These are phyloP conservation scores for Parazoanthus atlanticus DNA, from an alignment of 92 coral and sea anemone species.

Conservation along the genomic window DNA sequence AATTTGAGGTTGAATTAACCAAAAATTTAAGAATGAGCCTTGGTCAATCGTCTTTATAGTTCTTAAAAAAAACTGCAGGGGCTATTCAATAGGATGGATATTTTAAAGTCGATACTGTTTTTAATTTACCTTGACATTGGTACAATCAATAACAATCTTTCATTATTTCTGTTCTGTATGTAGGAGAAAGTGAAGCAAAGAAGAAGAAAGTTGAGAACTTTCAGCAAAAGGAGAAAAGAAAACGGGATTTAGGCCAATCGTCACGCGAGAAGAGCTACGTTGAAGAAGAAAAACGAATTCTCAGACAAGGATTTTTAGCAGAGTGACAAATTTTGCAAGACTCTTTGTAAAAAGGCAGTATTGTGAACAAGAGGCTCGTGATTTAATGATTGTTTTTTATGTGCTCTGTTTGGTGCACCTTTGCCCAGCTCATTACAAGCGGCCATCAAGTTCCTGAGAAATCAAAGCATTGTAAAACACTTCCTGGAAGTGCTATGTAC, in stretches of 20 bases:
- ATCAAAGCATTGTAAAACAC: background rate
- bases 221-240: constrained; percentile 69
- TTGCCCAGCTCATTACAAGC: no score
- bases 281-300: constrained; percentile 68
- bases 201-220: constrained; percentile 68
- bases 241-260: constrained; percentile 69
- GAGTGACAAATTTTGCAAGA: background rate
- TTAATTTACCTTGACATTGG: background rate
- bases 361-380: background rate
- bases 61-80: no score
- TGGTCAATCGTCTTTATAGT: no score
- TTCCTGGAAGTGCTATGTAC: background rate
- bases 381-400: background rate
- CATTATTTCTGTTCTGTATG: background rate
- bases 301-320: constrained; percentile 53
- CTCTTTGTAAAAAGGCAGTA: background rate
- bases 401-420: background rate
- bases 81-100: no score
- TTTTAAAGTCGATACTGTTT: no score
- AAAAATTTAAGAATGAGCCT: no score
- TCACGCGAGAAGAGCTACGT: constrained; percentile 72
- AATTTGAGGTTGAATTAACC: no score
- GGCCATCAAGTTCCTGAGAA: background rate
- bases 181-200: constrained; percentile 68
- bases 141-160: background rate